Evolutionary conservation across 2,797 vertebrate species (phyloP), one percentile per base, ranked within the genome.

Genomic region (Phrynocephalus vlangalii): DNA sequence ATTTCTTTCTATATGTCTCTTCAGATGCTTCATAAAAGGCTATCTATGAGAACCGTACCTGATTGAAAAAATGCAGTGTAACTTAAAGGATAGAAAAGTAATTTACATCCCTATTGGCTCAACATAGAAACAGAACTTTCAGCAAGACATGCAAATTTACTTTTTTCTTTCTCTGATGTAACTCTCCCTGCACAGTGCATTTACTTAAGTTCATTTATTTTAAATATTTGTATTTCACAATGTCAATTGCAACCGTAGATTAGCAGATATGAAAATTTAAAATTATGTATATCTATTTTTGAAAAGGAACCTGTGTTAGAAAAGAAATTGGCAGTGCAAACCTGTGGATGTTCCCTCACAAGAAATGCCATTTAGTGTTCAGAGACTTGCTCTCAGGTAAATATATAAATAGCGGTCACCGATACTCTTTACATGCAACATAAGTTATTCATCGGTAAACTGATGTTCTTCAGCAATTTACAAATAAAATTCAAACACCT

Each of bases 11-110:
- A 5, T 70, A 81, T 84, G 78, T 22, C 68, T 20, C 30, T 85
- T 83, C 88, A 38, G 26, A 73, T 8, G 48, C 1, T 66, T 90
- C 88, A 48, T 44, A 85, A 80, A 22, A 90, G 73, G 30, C 3
- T 75, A 15, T 60, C 16, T 63, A 7, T 3, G 9, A 84, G 71
- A 88, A 90, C 86, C 71, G 9, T n/a, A 68, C 87, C 44, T 44
- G 63, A 89, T 13, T 60, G 82, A 80, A 50, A 86, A 66, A 22
- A 0, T 8, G 30, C 0, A 84, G 10, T 28, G 63, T 44, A 88
- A 85, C 6, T 18, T 75, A 30, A 15, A 66, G 6, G 66, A 66
- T 73, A 28, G 44, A 79, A 22, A 1, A 33, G 6, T 82, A 84
- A 68, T 44, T 78, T 89, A 82, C 56, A 83, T 0, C 9, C n/a